Conservation (phyloP, 2,113 vertebrate genomes). For the Malurus cyaneus region DNA sequence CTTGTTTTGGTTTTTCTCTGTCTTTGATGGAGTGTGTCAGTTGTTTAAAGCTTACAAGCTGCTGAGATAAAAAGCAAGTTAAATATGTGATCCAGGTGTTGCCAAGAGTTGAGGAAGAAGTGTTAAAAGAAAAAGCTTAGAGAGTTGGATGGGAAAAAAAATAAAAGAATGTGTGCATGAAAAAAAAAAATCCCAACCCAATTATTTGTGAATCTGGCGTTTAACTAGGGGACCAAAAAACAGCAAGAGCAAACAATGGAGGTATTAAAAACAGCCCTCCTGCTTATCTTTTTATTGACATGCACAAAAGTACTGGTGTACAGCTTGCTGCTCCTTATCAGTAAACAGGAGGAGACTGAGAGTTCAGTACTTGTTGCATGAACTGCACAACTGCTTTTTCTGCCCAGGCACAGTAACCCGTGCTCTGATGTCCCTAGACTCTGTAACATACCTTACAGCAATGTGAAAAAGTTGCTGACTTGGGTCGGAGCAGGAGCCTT, state of each 20-base stretch:
- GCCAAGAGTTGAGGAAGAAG: constrained; percentile 35
- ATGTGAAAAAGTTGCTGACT: neutral
- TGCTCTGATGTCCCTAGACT: neutral
- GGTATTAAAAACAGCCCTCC: neutral
- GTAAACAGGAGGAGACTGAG: neutral
- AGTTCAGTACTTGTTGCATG: neutral
- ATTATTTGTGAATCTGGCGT: neutral
- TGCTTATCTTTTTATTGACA: neutral
- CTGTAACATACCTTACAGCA: neutral
- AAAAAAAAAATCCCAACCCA: neutral
- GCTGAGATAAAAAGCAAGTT: constrained; percentile 64
- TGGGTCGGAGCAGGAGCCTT: neutral
- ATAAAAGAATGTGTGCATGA: neutral
- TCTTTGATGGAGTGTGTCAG: constrained; percentile 47
- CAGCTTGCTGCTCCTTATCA: neutral
- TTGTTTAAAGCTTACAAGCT: constrained; percentile 62
- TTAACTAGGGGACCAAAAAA: neutral
- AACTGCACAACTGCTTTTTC: neutral
- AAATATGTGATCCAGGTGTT: constrained; percentile 57
- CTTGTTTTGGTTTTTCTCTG: constrained; percentile 56
- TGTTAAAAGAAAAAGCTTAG: constrained; percentile 5
- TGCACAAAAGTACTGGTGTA: neutral
- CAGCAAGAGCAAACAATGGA: neutral
- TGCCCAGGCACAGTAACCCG: neutral
- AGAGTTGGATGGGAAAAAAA: neutral